Conservation (phyloP, 1,140 invertebrate genomes). For the Microplitis mediator region DNA sequence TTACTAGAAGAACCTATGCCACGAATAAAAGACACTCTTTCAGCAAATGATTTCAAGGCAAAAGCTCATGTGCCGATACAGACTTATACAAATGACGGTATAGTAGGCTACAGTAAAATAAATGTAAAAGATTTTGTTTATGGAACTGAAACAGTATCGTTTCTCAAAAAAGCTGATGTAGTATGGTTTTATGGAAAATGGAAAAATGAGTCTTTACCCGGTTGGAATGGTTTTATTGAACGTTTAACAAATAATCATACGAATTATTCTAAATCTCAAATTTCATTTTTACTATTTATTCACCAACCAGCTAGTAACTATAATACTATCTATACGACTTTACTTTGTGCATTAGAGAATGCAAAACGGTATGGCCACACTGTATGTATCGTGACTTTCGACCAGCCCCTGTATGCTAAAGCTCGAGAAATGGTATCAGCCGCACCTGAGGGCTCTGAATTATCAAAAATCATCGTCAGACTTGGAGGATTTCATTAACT, state of each 20-base stretch:
- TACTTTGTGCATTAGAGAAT: constrained; percentile 32
- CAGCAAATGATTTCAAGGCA: neutral
- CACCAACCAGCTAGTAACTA: constrained; percentile 46
- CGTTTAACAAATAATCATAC: constrained; percentile 31
- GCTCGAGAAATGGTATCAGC: constrained; percentile 53
- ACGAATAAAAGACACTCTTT: neutral
- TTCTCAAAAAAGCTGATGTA: constrained; percentile 2
- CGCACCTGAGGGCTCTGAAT: constrained; percentile 36
- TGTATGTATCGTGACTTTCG: constrained; percentile 46
- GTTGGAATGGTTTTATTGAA: constrained; percentile 43
- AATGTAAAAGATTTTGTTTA: constrained; percentile 8
- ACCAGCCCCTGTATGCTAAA: constrained; percentile 55
- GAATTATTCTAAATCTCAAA: constrained; percentile 39
- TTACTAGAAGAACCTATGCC: neutral
- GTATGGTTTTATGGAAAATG: constrained; percentile 17
- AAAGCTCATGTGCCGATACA: neutral
- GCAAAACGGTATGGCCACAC: constrained; percentile 30
- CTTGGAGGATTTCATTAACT: constrained; percentile 51
- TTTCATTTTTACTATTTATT: constrained; percentile 53
- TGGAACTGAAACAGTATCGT: neutral
- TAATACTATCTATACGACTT: constrained; percentile 44
- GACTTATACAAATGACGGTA: neutral
- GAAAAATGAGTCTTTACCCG: constrained; percentile 13
- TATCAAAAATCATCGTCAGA: neutral
- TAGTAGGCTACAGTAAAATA: neutral